Percentiles rank a stretch among this genome's conserved stretches.
phyloP scores from a whole-genome alignment of 2,113 vertebrate genomes.

The Ammodytes dubius region DNA sequence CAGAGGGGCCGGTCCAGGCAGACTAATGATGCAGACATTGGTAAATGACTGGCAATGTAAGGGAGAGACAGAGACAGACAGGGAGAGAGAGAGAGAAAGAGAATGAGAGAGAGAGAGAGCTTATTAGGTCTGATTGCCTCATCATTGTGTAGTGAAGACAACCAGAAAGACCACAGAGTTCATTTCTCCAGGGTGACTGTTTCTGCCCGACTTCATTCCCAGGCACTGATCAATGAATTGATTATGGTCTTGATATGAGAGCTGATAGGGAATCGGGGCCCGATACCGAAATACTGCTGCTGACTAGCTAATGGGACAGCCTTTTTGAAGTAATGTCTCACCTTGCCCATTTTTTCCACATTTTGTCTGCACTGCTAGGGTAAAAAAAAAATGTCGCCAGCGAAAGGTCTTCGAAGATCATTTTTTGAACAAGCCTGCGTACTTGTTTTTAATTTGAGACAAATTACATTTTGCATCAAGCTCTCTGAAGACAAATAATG shows the following conservation, averaged over 20 bases:
- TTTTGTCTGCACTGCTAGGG: constrained; percentile 28
- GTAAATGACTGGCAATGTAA: constrained; percentile 80
- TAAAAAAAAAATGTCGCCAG: neutral
- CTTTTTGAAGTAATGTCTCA: constrained; percentile 40
- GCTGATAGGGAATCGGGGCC: constrained; percentile 46
- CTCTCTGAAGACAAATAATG: constrained; percentile 17
- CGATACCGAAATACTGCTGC: constrained; percentile 60
- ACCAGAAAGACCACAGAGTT: constrained; percentile 65
- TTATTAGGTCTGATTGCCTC: constrained; percentile 76
- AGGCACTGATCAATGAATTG: constrained; percentile 81
- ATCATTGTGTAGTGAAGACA: constrained; percentile 68
- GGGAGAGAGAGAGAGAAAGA: constrained; percentile 13
- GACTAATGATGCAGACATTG: constrained; percentile 80
- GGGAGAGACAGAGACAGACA: constrained; percentile 41
- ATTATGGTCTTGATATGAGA: constrained; percentile 77
- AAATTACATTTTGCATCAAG: constrained; percentile 15
- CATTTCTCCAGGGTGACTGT: constrained; percentile 75
- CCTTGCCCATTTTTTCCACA: constrained; percentile 40
- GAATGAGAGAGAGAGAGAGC: constrained; percentile 13
- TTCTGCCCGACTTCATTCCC: constrained; percentile 60
- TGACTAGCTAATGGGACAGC: constrained; percentile 43
- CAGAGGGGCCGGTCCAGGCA: constrained; percentile 55
- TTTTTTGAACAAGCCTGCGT: constrained; percentile 12
- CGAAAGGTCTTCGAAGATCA: constrained; percentile 48
- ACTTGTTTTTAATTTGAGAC: constrained; percentile 31